Base-by-base conservation (phyloP, 2,113 vertebrate genomes). In the Callionymus lyra region DNA sequence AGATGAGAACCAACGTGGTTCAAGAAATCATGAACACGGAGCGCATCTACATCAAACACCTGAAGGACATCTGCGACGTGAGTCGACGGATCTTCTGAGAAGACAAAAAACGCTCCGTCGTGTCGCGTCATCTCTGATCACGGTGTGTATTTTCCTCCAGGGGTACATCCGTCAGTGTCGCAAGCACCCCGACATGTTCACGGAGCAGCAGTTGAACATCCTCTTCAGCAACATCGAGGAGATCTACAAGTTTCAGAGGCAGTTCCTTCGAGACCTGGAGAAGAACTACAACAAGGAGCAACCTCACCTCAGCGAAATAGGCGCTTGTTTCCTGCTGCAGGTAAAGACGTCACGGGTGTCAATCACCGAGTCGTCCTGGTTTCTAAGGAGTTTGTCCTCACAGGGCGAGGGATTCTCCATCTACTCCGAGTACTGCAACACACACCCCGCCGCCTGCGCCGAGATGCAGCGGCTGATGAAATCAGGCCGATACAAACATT, bases 151-250 rank as follows among this genome's bases (percentile, higher is more conserved):
- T 48, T 43, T 13, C 19, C 21, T 1, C 12, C 60, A 99, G 94
- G 93, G 95, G 53, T 99, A 99, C 45, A 92, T 98, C 61, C 90
- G 92, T 6, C 95, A 98, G 78, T 99, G 95, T 69, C 89, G 89
- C 41, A 97, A 97, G 72, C 88, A 93, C 65, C 89, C 89, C 0
- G 88, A 86, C 39, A 99, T 99, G 95, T 99, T 99, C 77, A 91
- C 90, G 0, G 59, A 84, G 16, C 80, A 67, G 16, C 94, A 99
- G 48, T 61, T 99, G 16, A 85, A 79, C 68, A 96, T 87, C 60
- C 97, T 99, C 76, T 99, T 99, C 82, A 94, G 94, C 79, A 98
- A 99, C 82, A 99, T 98, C 53, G 95, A 98, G 80, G 94, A 97
- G 38, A 92, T 99, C 80, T 99, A 97, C 86, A 91, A 71, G 65